Evolutionary conservation across 2,888 invertebrate species (phyloP).

Genomic region (Metopia argyrocephala): DNA sequence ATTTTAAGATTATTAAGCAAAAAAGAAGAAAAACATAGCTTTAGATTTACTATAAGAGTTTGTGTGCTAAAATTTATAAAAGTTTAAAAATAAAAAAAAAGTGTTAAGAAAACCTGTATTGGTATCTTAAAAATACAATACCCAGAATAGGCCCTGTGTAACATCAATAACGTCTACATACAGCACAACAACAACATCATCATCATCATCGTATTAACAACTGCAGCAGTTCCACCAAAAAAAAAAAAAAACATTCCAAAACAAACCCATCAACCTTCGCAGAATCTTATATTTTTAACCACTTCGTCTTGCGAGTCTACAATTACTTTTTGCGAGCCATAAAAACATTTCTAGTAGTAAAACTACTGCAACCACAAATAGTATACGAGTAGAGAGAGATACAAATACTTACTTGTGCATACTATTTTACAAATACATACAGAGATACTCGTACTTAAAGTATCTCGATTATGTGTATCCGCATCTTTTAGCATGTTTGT

Average conservation of each 20-base stretch:
- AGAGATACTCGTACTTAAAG: slow-evolving; percentile 16
- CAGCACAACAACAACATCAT: not conserved
- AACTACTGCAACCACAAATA: slow-evolving; percentile 38
- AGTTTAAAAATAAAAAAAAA: slow-evolving; percentile 25
- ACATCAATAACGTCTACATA: slow-evolving; percentile 30
- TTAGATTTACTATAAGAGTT: not conserved
- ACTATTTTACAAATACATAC: not conserved
- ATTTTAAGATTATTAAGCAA: not conserved
- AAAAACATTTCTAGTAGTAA: slow-evolving; percentile 49
- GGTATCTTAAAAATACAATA: slow-evolving; percentile 37
- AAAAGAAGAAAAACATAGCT: slow-evolving; percentile 2
- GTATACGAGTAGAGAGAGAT: slow-evolving; percentile 9
- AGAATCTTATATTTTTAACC: slow-evolving; percentile 61
- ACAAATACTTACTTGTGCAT: not conserved
- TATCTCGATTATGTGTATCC: slow-evolving; percentile 36
- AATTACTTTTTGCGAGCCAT: slow-evolving; percentile 41
- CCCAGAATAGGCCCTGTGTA: slow-evolving; percentile 55
- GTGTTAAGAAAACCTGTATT: slow-evolving; percentile 56
- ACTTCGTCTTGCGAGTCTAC: slow-evolving; percentile 31
- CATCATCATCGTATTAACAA: not conserved
- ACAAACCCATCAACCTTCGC: slow-evolving; percentile 64
- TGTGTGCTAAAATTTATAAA: not conserved
- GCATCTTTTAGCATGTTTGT: slow-evolving; percentile 30
- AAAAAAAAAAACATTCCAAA: slow-evolving; percentile 31
- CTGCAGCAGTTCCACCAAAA: slow-evolving; percentile 9